These are phyloP conservation scores for Fringilla coelebs DNA, from an alignment of 2,797 vertebrate genomes.

Conservation along the genomic window DNA sequence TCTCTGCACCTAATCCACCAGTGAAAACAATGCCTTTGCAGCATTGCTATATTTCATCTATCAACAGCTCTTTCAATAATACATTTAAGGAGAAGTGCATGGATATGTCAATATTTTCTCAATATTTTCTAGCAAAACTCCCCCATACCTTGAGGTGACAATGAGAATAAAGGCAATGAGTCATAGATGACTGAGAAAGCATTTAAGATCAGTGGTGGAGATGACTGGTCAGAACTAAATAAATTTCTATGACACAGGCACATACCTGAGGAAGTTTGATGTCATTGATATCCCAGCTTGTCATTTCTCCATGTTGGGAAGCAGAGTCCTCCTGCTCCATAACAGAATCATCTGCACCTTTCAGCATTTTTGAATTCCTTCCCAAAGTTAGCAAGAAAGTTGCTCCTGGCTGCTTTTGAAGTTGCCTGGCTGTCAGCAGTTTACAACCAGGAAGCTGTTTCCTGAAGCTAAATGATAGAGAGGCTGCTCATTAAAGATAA, in stretches of 20 bases:
- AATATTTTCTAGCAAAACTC: background rate
- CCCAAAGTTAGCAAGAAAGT: background rate
- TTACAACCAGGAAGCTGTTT: conserved; percentile 66
- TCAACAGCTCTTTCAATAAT: background rate
- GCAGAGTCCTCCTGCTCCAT: conserved; percentile 52
- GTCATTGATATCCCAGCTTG: conserved; percentile 82
- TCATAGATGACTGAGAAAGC: background rate
- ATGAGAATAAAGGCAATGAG: background rate
- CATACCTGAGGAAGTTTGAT: conserved; percentile 80
- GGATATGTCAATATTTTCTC: background rate
- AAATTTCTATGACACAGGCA: background rate
- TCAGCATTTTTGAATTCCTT: conserved; percentile 12
- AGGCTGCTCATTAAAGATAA: conserved; percentile 66
- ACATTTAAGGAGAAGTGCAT: background rate
- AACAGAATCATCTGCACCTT: background rate
- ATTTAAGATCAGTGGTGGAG: background rate
- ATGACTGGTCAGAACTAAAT: background rate
- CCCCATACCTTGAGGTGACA: background rate
- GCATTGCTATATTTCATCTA: background rate
- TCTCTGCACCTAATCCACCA: background rate
- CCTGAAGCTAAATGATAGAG: conserved; percentile 63
- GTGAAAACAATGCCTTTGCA: background rate
- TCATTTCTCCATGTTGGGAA: conserved; percentile 37
- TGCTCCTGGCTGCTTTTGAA: conserved; percentile 25
- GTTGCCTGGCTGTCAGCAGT: conserved; percentile 29